phyloP scores from a whole-genome alignment of 2,113 vertebrate genomes.

The Entomyzon cyanotis region DNA sequence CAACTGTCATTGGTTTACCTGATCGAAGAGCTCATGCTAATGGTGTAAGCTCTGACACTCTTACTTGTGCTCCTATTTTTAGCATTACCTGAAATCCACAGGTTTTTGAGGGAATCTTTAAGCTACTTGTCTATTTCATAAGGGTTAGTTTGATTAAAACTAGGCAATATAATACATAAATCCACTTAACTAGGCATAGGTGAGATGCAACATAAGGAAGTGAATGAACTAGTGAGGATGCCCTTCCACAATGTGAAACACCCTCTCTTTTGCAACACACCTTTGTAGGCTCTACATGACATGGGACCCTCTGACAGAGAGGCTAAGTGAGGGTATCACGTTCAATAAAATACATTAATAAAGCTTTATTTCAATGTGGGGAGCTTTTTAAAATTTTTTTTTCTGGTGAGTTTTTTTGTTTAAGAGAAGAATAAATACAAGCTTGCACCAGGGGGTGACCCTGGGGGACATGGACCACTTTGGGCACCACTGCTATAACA shows the following conservation, averaged over 20 bases:
- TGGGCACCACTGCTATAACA: fast-evolving
- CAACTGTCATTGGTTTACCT: background rate
- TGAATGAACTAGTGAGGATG: background rate
- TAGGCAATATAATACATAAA: background rate
- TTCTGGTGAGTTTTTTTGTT: background rate
- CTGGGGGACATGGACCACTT: background rate
- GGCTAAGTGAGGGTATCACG: background rate
- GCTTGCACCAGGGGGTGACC: too few species aligned
- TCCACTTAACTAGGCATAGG: background rate
- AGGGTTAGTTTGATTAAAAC: background rate
- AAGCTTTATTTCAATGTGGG: background rate
- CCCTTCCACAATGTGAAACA: background rate
- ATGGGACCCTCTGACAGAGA: background rate
- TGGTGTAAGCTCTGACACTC: background rate
- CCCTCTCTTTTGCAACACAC: background rate
- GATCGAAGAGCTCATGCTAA: background rate
- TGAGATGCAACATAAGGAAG: background rate
- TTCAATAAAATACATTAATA: background rate
- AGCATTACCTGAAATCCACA: background rate
- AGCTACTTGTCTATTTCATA: background rate
- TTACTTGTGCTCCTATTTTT: background rate
- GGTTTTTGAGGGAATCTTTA: background rate
- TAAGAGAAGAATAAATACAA: background rate
- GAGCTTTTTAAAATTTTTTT: fast-evolving
- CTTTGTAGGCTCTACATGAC: background rate